A percentile compares a stretch with the other conserved stretches of the same genome.
Evolutionary conservation across 2,113 vertebrate genomes (phyloP).

Genomic region (Megaceryle maxima): DNA sequence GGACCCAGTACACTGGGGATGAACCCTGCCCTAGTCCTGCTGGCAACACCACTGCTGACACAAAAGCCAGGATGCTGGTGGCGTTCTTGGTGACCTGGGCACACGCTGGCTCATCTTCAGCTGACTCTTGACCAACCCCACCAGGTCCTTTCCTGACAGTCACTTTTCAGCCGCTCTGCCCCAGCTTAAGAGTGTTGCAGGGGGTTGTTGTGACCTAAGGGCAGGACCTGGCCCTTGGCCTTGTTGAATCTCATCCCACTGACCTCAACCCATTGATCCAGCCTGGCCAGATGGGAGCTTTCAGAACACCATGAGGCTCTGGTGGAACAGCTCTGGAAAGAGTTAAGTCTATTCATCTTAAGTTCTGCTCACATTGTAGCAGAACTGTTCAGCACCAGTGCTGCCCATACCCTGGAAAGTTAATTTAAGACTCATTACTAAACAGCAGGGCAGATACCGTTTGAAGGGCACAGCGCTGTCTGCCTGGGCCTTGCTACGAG

Average conservation of each 20-base stretch:
- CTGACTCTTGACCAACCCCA: background rate
- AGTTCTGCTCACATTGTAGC: background rate
- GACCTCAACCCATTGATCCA: background rate
- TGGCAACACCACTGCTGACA: too few relatives aligned
- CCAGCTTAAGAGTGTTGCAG: background rate
- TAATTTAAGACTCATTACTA: background rate
- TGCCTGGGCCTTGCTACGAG: background rate
- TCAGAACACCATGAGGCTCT: background rate
- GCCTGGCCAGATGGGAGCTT: background rate
- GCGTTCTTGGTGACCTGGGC: too few relatives aligned
- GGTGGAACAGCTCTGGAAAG: background rate
- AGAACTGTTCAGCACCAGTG: background rate
- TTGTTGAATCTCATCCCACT: background rate
- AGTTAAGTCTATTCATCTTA: background rate
- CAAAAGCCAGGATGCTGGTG: too few relatives aligned
- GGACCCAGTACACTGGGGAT: too few relatives aligned
- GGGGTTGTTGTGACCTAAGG: background rate
- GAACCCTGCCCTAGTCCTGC: too few relatives aligned
- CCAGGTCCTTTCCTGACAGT: background rate
- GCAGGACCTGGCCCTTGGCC: too few relatives aligned
- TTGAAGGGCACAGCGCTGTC: background rate
- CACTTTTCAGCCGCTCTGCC: background rate
- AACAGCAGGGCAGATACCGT: background rate
- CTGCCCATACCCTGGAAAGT: background rate
- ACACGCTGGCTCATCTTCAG: too few relatives aligned